Evolutionary conservation across 1,140 invertebrate genomes (phyloP), one percentile per base, ranked within the genome.

Genomic region (Megathymus violae): DNA sequence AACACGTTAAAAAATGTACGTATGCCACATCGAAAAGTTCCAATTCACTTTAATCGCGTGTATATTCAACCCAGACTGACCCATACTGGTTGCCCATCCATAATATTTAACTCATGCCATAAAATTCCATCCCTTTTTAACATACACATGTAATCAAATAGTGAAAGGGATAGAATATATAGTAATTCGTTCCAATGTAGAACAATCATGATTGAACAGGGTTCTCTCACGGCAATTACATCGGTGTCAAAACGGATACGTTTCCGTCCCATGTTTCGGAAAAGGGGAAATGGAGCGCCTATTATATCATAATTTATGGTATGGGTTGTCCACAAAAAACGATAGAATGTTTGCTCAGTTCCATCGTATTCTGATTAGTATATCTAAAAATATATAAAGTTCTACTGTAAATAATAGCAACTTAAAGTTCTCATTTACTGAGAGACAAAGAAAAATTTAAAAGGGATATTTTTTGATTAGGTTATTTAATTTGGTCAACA

Each of bases 221-320:
- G 54, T 58, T 66, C 67, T 85, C 82, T 76, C 82, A 88, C 80
- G 82, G 72, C 69, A 78, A 85, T 88, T 80, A 82, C 69, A 67
- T 67, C 51, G 58, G 74, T 80, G 79, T 80, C 75, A 81, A 82
- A 80, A 74, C 81, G 85, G 85, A 88, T 80, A 76, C 58, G 62
- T 74, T 75, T 74, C 73, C 72, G 74, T 72, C 63, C 63, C 62
- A 47, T 52, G 59, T 41, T 47, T 34, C 48, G 62, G 61, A 59
- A 58, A 72, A 71, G 64, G 69, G 73, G 75, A 73, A 76, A 69
- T 62, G 60, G 61, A 60, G 27, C 62, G 44, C 48, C 64, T 56
- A 68, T 68, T 66, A 65, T 60, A 31, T 52, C 54, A 64, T 34
- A 62, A 80, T 82, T 80, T 82, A 80, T 80, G 72, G 69, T n/a